Conservation (phyloP, 2,888 invertebrate genomes). For the Dynastes tityus region DNA sequence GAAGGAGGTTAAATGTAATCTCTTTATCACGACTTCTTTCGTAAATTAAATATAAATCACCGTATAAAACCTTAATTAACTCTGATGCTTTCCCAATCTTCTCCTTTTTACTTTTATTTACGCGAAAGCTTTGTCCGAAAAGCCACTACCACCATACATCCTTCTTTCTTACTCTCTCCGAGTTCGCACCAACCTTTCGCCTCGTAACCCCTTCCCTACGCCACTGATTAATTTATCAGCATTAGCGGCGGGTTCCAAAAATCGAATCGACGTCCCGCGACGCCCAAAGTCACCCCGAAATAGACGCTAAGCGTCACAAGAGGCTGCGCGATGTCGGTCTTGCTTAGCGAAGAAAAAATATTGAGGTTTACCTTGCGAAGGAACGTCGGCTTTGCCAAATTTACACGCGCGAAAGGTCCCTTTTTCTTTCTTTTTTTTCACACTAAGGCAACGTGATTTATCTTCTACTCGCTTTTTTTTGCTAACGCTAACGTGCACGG, state of each 20-base stretch:
- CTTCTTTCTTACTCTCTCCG: background rate
- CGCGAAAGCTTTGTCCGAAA: background rate
- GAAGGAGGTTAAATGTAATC: background rate
- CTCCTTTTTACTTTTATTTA: too few relatives aligned
- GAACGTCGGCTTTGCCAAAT: slow-evolving; percentile 17
- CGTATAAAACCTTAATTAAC: slow-evolving; percentile 6
- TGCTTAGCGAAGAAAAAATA: slow-evolving; percentile 20
- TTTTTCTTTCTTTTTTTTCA: slow-evolving; percentile 5
- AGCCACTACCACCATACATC: background rate
- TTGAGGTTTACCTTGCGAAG: background rate
- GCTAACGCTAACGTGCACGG: background rate
- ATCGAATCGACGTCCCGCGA: background rate
- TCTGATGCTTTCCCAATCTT: background rate
- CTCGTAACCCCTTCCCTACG: background rate
- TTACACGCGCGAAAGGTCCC: slow-evolving; percentile 14
- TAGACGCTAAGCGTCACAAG: background rate
- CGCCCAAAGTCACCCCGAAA: background rate
- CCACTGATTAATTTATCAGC: slow-evolving; percentile 36
- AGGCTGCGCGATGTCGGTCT: background rate
- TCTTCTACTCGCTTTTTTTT: background rate
- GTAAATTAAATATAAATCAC: slow-evolving; percentile 12
- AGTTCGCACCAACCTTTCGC: background rate
- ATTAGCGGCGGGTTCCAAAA: slow-evolving; percentile 16
- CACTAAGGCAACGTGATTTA: background rate
- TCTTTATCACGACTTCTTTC: background rate